These are phyloP conservation scores for Germaria angustata DNA, from an alignment of 2,888 invertebrate species.

Conservation along the genomic window DNA sequence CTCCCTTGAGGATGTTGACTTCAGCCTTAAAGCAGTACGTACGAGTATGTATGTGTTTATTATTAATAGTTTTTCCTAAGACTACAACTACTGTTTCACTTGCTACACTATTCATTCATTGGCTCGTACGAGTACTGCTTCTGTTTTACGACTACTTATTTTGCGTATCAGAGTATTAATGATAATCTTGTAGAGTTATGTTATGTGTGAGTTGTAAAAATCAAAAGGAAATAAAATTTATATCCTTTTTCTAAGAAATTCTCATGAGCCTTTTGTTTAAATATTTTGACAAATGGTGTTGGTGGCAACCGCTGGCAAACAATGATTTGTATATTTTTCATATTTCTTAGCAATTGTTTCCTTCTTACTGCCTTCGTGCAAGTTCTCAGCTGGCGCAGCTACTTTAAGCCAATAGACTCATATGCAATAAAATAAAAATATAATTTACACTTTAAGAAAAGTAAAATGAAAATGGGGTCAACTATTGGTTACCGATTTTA, in stretches of 20 bases:
- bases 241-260: conserved; percentile 46
- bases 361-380: not conserved
- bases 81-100: conserved; percentile 30
- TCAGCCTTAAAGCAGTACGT: not conserved
- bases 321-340: conserved; percentile 66
- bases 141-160: conserved; percentile 27
- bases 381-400: conserved; percentile 43
- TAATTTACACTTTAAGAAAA: conserved; percentile 17
- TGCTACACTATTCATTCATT: conserved; percentile 14
- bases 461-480: not conserved
- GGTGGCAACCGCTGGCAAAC: conserved; percentile 63
- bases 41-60: conserved; percentile 44
- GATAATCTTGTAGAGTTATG: conserved; percentile 35
- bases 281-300: conserved; percentile 69
- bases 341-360: conserved; percentile 23
- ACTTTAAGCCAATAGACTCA: conserved; percentile 39
- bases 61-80: conserved; percentile 63
- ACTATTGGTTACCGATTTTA: no score
- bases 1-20: conserved; percentile 56
- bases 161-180: conserved; percentile 37
- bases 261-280: conserved; percentile 62
- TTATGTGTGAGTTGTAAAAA: conserved; percentile 25
- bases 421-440: conserved; percentile 19
- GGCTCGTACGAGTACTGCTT: not conserved
- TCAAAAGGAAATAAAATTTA: conserved; percentile 45